Base-by-base conservation (phyloP, 2,888 invertebrate genomes). In the Drosophila robusta region DNA sequence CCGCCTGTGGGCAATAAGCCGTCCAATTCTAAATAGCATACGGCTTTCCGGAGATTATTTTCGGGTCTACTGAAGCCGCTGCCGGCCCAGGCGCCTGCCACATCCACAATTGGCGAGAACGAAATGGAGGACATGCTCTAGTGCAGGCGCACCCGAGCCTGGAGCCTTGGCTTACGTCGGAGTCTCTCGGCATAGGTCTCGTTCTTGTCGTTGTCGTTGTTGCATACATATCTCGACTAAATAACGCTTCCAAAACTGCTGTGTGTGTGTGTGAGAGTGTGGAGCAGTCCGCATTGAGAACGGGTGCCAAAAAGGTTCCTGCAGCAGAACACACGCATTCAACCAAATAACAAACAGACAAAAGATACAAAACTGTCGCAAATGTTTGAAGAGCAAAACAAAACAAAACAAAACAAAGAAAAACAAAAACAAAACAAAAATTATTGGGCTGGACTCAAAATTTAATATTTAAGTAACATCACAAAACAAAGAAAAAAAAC, bases 381-480 rank as follows among this genome's bases (percentile, higher is more conserved):
- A 65, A 46, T 54, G 61, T 74, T 70, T 60, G 66, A 79, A 70
- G 69, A 76, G 70, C 66, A 78, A 69, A 72, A 55, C 34, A 47
- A 60, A 57, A 71, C 55, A 66, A 66, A 55, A 26, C 46, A 61
- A 66, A 78, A 54, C 29, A 67, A 51, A 45, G 12, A 60, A 54
- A 56, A 49, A 38, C 45, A 51, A 39, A 63, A 58, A 52, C 49
- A 61, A 64, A 49, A 60, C 60, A 70, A 71, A 73, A 75, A 73
- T 82, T 89, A 83, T 90, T 90, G 90, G 90, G 90, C 90, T 90
- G 90, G 90, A 81, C 90, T 90, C 89, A 90, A 90, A 90, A 86
- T 71, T 80, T 78, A 80, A 70, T 80, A 70, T 89, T 83, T 88
- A 88, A 78, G 79, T 41, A 70, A 78, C 58, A 68, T 62, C 63